Conservation (phyloP, 2,888 invertebrate species). For the Amphipyra tragopoginis region DNA sequence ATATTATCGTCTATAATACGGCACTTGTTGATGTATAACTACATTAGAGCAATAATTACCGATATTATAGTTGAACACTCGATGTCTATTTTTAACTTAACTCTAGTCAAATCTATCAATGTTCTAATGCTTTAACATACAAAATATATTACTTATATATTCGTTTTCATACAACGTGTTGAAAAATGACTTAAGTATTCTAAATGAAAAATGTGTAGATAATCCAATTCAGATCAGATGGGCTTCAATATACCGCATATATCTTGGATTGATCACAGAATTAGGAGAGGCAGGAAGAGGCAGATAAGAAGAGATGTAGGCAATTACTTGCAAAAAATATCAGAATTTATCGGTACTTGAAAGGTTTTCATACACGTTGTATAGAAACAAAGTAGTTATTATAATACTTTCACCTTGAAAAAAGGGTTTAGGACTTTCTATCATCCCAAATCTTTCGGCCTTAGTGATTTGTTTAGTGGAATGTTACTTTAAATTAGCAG, state of each 20-base stretch:
- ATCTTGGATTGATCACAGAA: background rate
- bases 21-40: constrained; percentile 81
- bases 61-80: constrained; percentile 77
- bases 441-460: constrained; percentile 50
- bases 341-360: background rate
- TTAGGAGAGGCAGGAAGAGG: too few relatives aligned
- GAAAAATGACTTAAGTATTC: constrained; percentile 19
- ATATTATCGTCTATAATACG: constrained; percentile 61
- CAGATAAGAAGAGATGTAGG: background rate
- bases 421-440: constrained; percentile 54
- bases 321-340: background rate
- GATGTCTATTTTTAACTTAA: constrained; percentile 81
- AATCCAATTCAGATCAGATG: background rate
- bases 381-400: constrained; percentile 53
- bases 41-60: constrained; percentile 84
- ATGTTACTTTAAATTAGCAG: constrained; percentile 56
- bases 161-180: constrained; percentile 54
- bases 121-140: constrained; percentile 72
- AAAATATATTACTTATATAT: constrained; percentile 65
- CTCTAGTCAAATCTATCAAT: constrained; percentile 76
- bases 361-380: constrained; percentile 52
- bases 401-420: constrained; percentile 53
- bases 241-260: constrained; percentile 8
- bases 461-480: constrained; percentile 59
- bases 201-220: background rate